Conservation (phyloP, 64 coral and sea anemone species). For the Astreopora myriophthalma region DNA sequence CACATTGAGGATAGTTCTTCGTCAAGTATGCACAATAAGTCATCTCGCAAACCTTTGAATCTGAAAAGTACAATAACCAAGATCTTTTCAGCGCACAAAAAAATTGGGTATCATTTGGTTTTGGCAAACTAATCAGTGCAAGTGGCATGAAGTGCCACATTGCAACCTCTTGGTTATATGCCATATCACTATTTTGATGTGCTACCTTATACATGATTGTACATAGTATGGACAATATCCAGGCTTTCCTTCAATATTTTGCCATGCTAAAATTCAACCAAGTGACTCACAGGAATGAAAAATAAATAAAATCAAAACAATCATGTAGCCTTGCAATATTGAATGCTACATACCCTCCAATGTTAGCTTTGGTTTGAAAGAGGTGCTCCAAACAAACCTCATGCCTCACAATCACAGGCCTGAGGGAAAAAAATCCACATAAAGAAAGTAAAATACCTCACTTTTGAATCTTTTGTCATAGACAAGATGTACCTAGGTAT, state of each 20-base stretch:
- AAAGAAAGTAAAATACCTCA: too few relatives aligned
- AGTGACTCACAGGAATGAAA: background rate
- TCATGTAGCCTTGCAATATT: background rate
- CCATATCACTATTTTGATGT: too few relatives aligned
- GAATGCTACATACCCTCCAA: background rate
- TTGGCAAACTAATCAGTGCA: too few relatives aligned
- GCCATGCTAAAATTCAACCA: background rate
- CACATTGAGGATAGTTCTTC: slow-evolving; percentile 8
- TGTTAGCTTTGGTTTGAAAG: slow-evolving; percentile 9
- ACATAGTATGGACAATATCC: too few relatives aligned
- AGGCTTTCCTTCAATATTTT: background rate
- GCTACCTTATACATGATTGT: too few relatives aligned
- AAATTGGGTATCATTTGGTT: background rate
- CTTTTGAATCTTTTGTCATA: too few relatives aligned
- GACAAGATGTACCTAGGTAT: too few relatives aligned
- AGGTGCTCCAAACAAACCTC: slow-evolving; percentile 19
- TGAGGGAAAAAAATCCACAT: background rate
- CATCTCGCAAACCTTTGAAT: slow-evolving; percentile 3
- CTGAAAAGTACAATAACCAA: background rate
- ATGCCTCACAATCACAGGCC: slow-evolving; percentile 40
- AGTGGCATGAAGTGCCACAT: too few relatives aligned
- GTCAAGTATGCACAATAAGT: slow-evolving; percentile 4
- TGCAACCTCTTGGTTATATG: too few relatives aligned
- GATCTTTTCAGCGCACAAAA: background rate
- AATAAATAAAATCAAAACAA: background rate